These are phyloP conservation scores for Ophonus ardosiacus DNA, from an alignment of 2,888 invertebrate genomes.

Conservation along the genomic window DNA sequence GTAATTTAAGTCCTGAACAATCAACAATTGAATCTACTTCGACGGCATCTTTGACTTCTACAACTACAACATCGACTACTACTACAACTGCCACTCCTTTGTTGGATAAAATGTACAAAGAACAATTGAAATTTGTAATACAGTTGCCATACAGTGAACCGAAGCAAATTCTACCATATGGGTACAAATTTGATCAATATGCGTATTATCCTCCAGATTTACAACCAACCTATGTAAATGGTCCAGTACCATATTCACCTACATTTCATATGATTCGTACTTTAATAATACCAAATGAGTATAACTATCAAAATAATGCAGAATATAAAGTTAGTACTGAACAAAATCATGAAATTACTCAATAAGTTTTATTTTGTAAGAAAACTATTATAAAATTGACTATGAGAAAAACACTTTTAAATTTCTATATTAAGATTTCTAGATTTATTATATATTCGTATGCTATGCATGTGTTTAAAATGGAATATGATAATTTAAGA, in stretches of 20 bases:
- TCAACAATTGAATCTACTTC: constrained; percentile 62
- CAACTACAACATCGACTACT: constrained; percentile 64
- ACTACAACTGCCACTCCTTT: constrained; percentile 60
- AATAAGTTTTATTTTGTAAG: background rate
- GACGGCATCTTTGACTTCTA: no score
- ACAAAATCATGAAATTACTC: constrained; percentile 21
- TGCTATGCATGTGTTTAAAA: no score
- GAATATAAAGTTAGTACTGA: background rate
- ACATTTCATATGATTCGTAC: constrained; percentile 73
- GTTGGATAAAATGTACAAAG: constrained; percentile 67
- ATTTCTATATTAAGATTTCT: no score
- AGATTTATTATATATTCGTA: no score
- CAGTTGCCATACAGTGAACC: constrained; percentile 70
- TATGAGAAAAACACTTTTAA: no score
- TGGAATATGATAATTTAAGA: no score
- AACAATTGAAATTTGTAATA: constrained; percentile 73
- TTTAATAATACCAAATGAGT: constrained; percentile 70
- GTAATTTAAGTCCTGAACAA: constrained; percentile 24
- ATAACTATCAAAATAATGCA: constrained; percentile 12
- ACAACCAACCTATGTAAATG: constrained; percentile 71
- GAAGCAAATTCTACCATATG: constrained; percentile 67
- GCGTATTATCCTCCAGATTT: constrained; percentile 72
- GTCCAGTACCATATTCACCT: constrained; percentile 72
- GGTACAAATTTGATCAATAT: constrained; percentile 72
- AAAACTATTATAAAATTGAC: background rate